phyloP scores from a whole-genome alignment of 1,140 invertebrate genomes.

The Acromyrmex echinatior region DNA sequence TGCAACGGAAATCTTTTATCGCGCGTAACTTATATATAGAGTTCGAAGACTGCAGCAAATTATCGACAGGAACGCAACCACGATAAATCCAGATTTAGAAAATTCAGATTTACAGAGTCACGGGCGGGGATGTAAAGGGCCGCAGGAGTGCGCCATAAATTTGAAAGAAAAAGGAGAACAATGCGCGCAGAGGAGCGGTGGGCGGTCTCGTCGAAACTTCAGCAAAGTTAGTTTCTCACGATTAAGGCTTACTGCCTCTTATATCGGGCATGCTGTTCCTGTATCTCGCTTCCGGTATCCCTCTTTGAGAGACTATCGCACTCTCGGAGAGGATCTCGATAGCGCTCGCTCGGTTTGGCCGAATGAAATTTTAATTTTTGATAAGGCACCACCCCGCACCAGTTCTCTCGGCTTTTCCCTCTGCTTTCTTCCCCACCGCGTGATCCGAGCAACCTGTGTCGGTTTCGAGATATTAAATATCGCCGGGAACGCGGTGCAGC shows the following conservation, averaged over 20 bases:
- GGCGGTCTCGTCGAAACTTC: constrained; percentile 60
- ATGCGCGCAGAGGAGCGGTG: background rate
- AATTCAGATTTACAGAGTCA: constrained; percentile 60
- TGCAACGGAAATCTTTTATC: constrained; percentile 37
- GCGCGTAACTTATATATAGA: constrained; percentile 36
- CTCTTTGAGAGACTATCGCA: constrained; percentile 51
- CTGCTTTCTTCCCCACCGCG: constrained; percentile 42
- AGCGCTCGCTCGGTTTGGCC: constrained; percentile 71
- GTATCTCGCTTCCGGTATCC: constrained; percentile 62
- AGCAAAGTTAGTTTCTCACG: constrained; percentile 77
- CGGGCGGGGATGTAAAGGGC: constrained; percentile 27
- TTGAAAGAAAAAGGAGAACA: constrained; percentile 55
- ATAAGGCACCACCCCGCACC: constrained; percentile 78
- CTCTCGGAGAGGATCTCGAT: constrained; percentile 69
- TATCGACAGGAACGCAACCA: constrained; percentile 55
- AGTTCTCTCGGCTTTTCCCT: constrained; percentile 65
- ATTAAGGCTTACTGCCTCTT: constrained; percentile 71
- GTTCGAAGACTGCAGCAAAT: constrained; percentile 20
- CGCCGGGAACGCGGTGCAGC: constrained; percentile 53
- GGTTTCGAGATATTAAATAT: constrained; percentile 83
- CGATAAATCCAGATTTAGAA: constrained; percentile 64
- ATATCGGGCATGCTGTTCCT: constrained; percentile 33
- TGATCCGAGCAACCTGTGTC: constrained; percentile 52
- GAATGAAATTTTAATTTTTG: constrained; percentile 86
- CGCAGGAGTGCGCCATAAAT: constrained; percentile 60